A percentile compares a stretch with the other conserved stretches of the same genome.
These are phyloP conservation scores for Steinernema hermaphroditum DNA, from an alignment of 2,888 invertebrate genomes.

Conservation along the genomic window DNA sequence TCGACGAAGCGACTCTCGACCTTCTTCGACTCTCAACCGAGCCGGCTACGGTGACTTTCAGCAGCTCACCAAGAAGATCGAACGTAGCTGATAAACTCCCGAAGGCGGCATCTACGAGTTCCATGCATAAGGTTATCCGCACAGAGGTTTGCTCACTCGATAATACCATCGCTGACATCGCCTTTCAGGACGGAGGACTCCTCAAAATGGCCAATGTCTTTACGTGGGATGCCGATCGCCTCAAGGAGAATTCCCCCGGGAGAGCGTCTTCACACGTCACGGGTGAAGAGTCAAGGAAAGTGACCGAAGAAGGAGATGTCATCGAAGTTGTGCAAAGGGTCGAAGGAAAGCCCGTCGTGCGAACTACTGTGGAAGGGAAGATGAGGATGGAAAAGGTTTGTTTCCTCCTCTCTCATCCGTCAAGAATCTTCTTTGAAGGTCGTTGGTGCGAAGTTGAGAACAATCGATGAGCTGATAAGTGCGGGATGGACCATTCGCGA, in stretches of 20 bases:
- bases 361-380: conserved; percentile 65
- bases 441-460: conserved; percentile 56
- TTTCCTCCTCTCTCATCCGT: too few relatives aligned
- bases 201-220: conserved; percentile 52
- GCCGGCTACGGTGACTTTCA: conserved; percentile 43
- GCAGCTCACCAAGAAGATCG: conserved; percentile 44
- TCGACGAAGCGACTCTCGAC: conserved; percentile 62
- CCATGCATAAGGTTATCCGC: conserved; percentile 50
- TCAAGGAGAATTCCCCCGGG: conserved; percentile 25
- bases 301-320: conserved; percentile 32
- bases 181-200: conserved; percentile 54
- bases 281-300: background rate
- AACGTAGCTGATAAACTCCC: conserved; percentile 43
- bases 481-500: conserved; percentile 61
- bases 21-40: conserved; percentile 57
- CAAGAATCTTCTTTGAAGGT: too few relatives aligned
- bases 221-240: conserved; percentile 56
- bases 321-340: conserved; percentile 34
- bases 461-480: conserved; percentile 45
- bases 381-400: conserved; percentile 62
- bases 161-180: too few relatives aligned
- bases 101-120: conserved; percentile 61
- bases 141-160: conserved; percentile 40
- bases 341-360: conserved; percentile 50
- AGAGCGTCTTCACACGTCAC: background rate